Percentiles rank a stretch among this genome's conserved stretches.
Conservation (phyloP, 1,140 invertebrate species). For the Drosophila tristis region DNA sequence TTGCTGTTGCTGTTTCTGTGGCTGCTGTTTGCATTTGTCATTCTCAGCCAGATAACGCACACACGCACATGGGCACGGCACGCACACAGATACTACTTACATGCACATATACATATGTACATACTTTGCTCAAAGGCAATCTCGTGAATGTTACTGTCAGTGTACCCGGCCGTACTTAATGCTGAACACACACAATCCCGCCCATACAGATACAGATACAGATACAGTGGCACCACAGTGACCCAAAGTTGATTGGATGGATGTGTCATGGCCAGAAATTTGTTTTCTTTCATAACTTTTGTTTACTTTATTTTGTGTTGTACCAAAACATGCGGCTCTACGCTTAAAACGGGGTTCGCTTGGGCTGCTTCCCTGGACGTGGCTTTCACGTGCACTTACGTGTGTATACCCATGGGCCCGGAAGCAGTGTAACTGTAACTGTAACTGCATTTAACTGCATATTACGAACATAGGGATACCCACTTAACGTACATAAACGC, state of each 20-base stretch:
- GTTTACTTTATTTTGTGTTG: neutral
- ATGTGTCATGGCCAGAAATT: conserved; percentile 55
- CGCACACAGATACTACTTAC: conserved; percentile 24
- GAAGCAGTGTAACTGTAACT: too few relatives aligned
- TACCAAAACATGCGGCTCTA: too few relatives aligned
- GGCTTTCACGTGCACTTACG: too few relatives aligned
- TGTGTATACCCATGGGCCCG: too few relatives aligned
- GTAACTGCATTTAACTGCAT: too few relatives aligned
- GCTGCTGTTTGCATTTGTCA: conserved; percentile 66
- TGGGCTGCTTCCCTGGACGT: too few relatives aligned
- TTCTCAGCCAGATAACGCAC: conserved; percentile 44
- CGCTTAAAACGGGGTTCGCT: too few relatives aligned
- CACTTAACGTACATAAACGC: neutral
- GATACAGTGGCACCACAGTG: conserved; percentile 28
- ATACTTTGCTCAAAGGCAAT: conserved; percentile 69
- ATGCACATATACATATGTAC: conserved; percentile 7
- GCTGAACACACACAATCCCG: conserved; percentile 21
- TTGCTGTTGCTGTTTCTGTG: conserved; percentile 35
- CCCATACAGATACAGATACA: conserved; percentile 8
- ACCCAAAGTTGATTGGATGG: conserved; percentile 55
- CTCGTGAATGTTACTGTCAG: conserved; percentile 75
- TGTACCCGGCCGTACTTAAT: conserved; percentile 65
- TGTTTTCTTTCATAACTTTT: conserved; percentile 30
- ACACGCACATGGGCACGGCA: conserved; percentile 8
- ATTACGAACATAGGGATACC: too few relatives aligned